Evolutionary conservation across 2,797 vertebrate genomes (phyloP), one percentile per base, ranked within the genome.

Genomic region (Pangasius larnaudii): DNA sequence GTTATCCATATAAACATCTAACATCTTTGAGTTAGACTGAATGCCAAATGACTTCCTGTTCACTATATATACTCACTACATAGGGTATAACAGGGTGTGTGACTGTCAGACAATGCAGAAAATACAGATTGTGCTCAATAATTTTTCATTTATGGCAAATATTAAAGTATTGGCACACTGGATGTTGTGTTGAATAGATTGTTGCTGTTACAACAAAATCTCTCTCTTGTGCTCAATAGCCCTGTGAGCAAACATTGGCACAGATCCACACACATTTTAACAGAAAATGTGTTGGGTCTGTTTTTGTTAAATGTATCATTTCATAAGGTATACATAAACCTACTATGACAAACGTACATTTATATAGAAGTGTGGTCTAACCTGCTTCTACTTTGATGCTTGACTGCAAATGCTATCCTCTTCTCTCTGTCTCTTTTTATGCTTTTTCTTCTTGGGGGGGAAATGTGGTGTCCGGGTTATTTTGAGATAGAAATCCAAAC

Each of bases 401-500:
- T 86, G 61, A 72, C 77, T 87, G 75, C 75, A 14, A 39, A 11
- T 83, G 46, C 59, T 36, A 42, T 84, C 4, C 24, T 75, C 39
- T 69, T 69, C 14, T 69, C 13, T 69, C 13, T 33, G 14, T 14
- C 33, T 19, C 67, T 19, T 36, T 74, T 0, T 42, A 1, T 72
- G 3, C 6, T 72, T 1, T 71, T 2, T 69, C 4, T 18, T 1
- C 1, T 2, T 30, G 3, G 14, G 10, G 14, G 10, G 65, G 65
- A 42, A 1, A 9, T 10, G 53, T 85, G 61, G 16, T 30, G 10
- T 86, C 24, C 1, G 18, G 24, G 72, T 87, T 59, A 69, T 69
- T 69, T 36, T 51, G 61, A 67, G 51, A 49, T n/a, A 22, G 16
- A 69, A 82, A 88, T 84, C 82, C 78, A 89, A 90, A 88, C 79